Evolutionary conservation across 1,140 invertebrate genomes (phyloP).

Genomic region (Aphidius gifuensis): DNA sequence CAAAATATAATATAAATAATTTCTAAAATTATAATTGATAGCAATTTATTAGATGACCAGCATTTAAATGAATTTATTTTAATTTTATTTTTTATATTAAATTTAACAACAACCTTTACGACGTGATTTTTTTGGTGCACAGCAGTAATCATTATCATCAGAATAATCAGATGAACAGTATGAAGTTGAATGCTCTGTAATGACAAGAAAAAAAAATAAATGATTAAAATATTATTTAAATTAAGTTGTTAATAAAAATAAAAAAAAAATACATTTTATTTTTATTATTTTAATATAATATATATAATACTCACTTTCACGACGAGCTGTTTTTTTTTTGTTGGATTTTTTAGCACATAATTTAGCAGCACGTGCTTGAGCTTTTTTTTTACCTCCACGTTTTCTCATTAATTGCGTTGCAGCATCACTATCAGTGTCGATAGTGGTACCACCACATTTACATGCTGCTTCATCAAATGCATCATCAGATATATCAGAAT

Average conservation of each 20-base stretch:
- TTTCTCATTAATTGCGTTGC: neutral
- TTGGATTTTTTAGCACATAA: neutral
- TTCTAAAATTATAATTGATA: too few relatives aligned
- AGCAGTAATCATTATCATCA: neutral
- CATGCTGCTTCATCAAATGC: too few relatives aligned
- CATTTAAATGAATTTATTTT: too few relatives aligned
- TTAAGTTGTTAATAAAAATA: too few relatives aligned
- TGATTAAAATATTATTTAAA: neutral
- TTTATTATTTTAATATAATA: neutral
- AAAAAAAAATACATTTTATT: too few relatives aligned
- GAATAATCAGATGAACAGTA: slow-evolving; percentile 8
- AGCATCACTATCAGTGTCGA: neutral
- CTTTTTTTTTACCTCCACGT: neutral
- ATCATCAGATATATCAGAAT: too few relatives aligned
- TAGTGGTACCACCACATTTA: too few relatives aligned
- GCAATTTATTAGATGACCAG: too few relatives aligned
- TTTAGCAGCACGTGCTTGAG: slow-evolving; percentile 1
- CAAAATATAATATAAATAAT: too few relatives aligned
- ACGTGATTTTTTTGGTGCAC: neutral
- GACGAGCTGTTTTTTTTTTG: slow-evolving; percentile 4
- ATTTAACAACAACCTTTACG: neutral
- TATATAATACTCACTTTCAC: neutral
- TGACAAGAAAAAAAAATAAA: neutral
- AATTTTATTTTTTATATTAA: too few relatives aligned
- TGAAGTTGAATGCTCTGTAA: slow-evolving; percentile 10